These are phyloP conservation scores for Pemphigus obesinymphae DNA, from an alignment of 1,140 invertebrate species.

Conservation along the genomic window DNA sequence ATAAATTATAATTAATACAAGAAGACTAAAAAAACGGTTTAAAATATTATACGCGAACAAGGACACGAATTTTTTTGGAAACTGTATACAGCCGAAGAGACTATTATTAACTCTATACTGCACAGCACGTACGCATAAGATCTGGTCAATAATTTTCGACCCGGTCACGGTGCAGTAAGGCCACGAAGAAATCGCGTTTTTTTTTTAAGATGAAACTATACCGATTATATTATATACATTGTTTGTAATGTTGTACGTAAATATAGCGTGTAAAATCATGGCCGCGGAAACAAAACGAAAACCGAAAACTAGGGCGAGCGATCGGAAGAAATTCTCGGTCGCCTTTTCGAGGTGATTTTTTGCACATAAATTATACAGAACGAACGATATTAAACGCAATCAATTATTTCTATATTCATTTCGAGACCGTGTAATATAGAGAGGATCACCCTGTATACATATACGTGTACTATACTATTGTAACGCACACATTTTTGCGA, in stretches of 20 bases:
- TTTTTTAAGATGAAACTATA: neutral
- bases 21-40: too few relatives aligned
- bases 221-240: too few relatives aligned
- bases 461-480: neutral
- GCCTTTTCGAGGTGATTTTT: too few relatives aligned
- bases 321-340: neutral
- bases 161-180: neutral
- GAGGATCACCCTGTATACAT: neutral
- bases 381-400: too few relatives aligned
- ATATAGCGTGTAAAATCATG: neutral
- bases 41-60: too few relatives aligned
- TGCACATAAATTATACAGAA: too few relatives aligned
- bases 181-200: neutral
- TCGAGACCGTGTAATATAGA: too few relatives aligned
- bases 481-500: neutral
- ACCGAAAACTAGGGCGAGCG: neutral
- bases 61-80: neutral
- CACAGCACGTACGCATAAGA: too few relatives aligned
- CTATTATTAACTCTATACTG: too few relatives aligned
- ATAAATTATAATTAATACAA: too few relatives aligned
- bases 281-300: neutral
- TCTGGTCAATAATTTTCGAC: neutral
- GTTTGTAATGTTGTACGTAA: neutral
- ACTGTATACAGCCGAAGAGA: too few relatives aligned
- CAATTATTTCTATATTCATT: too few relatives aligned